Evolutionary conservation across 2,113 vertebrate species (phyloP).

Genomic region (Lophotis ruficrista): DNA sequence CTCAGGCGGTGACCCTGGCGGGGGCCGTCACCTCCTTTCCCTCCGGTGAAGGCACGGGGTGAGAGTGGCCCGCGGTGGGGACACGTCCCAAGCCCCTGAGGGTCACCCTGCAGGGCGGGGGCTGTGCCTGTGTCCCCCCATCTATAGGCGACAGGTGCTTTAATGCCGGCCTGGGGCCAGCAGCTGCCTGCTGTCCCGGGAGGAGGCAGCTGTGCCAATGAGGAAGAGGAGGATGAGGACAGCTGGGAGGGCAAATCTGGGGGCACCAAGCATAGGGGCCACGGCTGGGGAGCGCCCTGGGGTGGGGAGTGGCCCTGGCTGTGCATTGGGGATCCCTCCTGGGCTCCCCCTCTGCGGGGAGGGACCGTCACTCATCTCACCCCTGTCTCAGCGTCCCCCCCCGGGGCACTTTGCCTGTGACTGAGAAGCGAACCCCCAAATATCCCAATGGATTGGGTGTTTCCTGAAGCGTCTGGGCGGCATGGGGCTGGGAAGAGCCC

Average conservation of each 20-base stretch:
- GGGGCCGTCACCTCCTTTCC: not conserved
- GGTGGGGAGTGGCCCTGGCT: not conserved
- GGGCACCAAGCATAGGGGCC: not conserved
- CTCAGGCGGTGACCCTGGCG: not conserved
- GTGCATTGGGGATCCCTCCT: accelerated
- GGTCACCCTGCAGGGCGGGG: not conserved
- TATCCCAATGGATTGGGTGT: not conserved
- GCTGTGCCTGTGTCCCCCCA: not conserved
- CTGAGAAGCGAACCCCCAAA: not conserved
- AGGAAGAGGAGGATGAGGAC: not conserved
- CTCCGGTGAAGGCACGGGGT: accelerated
- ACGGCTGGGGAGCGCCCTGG: not conserved
- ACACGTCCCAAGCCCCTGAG: not conserved
- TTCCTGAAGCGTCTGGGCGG: not conserved
- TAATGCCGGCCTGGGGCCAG: not conserved
- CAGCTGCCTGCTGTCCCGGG: not conserved
- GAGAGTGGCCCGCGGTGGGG: accelerated
- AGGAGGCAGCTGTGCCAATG: not conserved
- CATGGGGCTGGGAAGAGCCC: not conserved
- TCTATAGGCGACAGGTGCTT: not conserved
- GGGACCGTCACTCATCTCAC: accelerated
- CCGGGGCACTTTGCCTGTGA: not conserved
- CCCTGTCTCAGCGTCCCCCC: not conserved
- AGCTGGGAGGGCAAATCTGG: not conserved
- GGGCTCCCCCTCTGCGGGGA: not conserved